Percentiles rank a stretch among this genome's conserved stretches.
Evolutionary conservation across 2,113 vertebrate species (phyloP).

Genomic region (Myiagra hebetior): DNA sequence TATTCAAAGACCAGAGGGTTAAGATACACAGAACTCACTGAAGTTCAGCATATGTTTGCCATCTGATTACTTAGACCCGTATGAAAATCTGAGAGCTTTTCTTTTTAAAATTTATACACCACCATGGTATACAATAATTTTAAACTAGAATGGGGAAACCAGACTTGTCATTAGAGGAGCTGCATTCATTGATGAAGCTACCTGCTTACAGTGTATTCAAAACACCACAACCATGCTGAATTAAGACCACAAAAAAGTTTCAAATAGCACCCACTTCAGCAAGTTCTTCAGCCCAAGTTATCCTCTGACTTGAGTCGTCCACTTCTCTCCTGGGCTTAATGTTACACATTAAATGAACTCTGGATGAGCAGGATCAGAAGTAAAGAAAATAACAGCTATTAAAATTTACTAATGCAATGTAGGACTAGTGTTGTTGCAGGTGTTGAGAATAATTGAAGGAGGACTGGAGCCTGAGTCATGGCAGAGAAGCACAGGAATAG

Average conservation of each 20-base stretch:
- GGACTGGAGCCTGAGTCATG: fast-evolving
- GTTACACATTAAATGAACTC: fast-evolving
- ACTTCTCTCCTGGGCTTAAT: background rate
- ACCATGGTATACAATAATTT: background rate
- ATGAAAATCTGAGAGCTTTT: background rate
- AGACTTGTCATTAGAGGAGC: background rate
- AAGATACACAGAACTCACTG: background rate
- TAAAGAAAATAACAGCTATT: background rate
- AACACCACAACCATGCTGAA: background rate
- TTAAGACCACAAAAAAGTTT: background rate
- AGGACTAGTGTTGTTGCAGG: background rate
- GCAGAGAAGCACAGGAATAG: fast-evolving
- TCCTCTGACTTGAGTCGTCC: background rate
- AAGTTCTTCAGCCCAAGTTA: background rate
- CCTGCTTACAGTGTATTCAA: background rate
- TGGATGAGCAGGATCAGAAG: background rate
- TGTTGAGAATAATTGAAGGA: fast-evolving
- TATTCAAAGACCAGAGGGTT: background rate
- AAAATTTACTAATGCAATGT: background rate
- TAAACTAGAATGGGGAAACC: background rate
- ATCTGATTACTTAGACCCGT: background rate
- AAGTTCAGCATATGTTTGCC: background rate
- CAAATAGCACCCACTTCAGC: background rate
- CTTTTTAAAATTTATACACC: background rate
- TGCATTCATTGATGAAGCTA: background rate